These are phyloP conservation scores for Pyrrhopygopsis socrates DNA, from an alignment of 2,888 invertebrate species.

Conservation along the genomic window DNA sequence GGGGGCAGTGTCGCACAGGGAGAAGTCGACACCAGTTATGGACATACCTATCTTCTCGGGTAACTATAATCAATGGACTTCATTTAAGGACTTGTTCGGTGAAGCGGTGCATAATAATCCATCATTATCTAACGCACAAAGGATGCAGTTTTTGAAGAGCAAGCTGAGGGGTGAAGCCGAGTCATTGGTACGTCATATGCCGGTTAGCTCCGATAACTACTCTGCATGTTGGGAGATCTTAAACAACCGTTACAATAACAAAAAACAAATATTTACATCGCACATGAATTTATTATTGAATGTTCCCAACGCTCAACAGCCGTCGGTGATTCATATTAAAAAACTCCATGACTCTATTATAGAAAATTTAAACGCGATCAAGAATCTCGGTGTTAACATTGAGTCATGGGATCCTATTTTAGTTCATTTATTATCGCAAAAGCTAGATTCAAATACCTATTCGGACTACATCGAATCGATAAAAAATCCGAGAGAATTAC, in stretches of 20 bases:
- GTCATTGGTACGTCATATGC: constrained; percentile 2
- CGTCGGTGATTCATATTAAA: neutral
- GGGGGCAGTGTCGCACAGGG: neutral
- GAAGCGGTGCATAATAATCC: constrained; percentile 48
- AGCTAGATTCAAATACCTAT: neutral
- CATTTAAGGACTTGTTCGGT: constrained; percentile 47
- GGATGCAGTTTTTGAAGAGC: constrained; percentile 21
- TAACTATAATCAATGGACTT: constrained; percentile 55
- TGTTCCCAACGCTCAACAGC: neutral
- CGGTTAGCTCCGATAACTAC: too few relatives aligned
- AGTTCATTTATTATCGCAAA: neutral
- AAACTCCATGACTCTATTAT: neutral
- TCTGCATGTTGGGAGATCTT: constrained; percentile 13
- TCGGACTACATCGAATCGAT: neutral
- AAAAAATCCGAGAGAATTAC: neutral
- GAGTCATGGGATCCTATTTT: constrained; percentile 6
- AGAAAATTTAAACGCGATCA: neutral
- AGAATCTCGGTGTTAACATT: neutral
- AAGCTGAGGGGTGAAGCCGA: constrained; percentile 24
- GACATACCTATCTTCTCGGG: constrained; percentile 42
- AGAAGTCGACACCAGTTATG: neutral
- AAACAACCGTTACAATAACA: constrained; percentile 11
- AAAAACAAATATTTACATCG: constrained; percentile 11
- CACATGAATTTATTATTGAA: constrained; percentile 1
- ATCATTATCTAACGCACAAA: constrained; percentile 7